A percentile compares a stretch with the other conserved stretches of the same genome.
These are phyloP conservation scores for Alloplasta piceator DNA, from an alignment of 2,888 invertebrate genomes.

Conservation along the genomic window DNA sequence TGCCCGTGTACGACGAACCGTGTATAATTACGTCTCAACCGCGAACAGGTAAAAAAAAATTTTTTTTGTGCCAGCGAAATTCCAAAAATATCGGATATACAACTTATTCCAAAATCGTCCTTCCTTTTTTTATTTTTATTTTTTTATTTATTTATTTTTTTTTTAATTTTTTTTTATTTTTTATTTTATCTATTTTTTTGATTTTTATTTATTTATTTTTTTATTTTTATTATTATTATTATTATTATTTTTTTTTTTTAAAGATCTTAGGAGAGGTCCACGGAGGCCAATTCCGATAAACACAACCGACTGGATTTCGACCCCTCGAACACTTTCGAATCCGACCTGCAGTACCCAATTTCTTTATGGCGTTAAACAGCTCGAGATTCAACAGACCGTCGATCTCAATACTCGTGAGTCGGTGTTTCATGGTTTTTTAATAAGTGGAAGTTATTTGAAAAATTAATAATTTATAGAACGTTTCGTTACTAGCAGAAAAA, in stretches of 20 bases:
- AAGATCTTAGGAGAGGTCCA: constrained; percentile 57
- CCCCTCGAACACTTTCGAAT: constrained; percentile 85
- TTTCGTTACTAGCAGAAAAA: too few species aligned
- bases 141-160: background rate
- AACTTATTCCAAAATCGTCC: background rate
- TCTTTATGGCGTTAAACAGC: constrained; percentile 87
- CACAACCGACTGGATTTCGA: constrained; percentile 86
- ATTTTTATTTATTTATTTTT: background rate
- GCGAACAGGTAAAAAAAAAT: constrained; percentile 52
- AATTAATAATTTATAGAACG: too few species aligned
- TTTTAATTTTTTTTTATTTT: background rate
- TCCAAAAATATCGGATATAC: background rate
- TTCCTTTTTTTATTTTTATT: background rate
- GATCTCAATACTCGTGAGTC: constrained; percentile 82
- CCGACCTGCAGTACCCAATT: constrained; percentile 89
- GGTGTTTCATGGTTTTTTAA: background rate
- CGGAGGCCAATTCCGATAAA: constrained; percentile 86
- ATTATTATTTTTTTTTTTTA: background rate
- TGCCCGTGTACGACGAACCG: constrained; percentile 48
- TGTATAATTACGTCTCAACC: constrained; percentile 49
- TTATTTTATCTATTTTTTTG: background rate
- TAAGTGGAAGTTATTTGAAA: too few species aligned
- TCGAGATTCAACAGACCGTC: constrained; percentile 91
- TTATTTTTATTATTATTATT: too few species aligned
- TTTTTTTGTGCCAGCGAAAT: background rate